Evolutionary conservation across 2,113 vertebrate species (phyloP).

Genomic region (Larimichthys polyactis): DNA sequence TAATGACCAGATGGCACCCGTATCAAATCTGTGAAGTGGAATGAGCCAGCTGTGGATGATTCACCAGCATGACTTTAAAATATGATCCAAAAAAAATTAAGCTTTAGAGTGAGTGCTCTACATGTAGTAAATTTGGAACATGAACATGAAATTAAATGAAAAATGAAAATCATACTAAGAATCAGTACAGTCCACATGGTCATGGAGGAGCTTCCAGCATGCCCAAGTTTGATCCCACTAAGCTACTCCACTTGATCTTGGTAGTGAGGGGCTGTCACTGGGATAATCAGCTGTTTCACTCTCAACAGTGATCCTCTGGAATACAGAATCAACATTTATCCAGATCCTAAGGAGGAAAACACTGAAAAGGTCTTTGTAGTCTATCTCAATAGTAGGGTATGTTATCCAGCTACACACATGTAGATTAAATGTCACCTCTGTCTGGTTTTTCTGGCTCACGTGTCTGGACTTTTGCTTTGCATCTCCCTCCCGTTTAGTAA

Average conservation of each 20-base stretch:
- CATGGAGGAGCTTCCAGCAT: background rate
- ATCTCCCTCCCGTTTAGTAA: background rate
- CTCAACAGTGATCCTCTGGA: background rate
- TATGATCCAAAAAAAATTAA: background rate
- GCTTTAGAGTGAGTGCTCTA: background rate
- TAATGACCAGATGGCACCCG: constrained; percentile 55
- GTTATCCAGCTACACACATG: background rate
- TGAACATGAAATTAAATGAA: background rate
- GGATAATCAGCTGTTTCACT: constrained; percentile 1
- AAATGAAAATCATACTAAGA: background rate
- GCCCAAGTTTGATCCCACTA: background rate
- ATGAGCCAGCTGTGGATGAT: constrained; percentile 33
- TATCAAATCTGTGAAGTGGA: constrained; percentile 24
- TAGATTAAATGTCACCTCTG: constrained; percentile 40
- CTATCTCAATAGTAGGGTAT: background rate
- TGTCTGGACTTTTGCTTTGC: constrained; percentile 12
- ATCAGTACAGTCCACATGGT: background rate
- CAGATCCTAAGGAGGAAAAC: background rate
- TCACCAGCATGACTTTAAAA: constrained; percentile 19
- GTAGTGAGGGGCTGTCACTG: background rate
- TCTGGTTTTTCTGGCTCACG: background rate
- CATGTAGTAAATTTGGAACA: background rate
- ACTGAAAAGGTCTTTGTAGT: background rate
- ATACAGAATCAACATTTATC: background rate
- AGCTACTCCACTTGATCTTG: background rate